These are phyloP conservation scores for Colaptes auratus DNA, from an alignment of 2,113 vertebrate species.

Conservation along the genomic window DNA sequence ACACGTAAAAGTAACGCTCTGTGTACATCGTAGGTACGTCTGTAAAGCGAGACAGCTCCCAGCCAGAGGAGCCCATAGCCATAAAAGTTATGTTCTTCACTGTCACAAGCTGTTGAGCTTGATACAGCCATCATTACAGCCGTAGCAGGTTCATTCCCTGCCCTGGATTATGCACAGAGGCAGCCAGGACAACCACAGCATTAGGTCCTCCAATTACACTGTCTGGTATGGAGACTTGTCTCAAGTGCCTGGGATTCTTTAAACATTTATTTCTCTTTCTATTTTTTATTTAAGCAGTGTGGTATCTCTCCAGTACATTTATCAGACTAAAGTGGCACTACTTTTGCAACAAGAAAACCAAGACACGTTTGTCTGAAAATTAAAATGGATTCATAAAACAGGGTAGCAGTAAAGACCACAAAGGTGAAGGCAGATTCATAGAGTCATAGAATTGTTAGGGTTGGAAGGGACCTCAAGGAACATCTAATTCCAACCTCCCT, in stretches of 20 bases:
- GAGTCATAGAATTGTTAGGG: no score
- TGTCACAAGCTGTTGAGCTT: background rate
- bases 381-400: background rate
- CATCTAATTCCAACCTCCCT: no score
- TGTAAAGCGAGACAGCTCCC: background rate
- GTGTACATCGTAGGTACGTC: rapidly evolving
- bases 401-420: background rate
- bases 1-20: rapidly evolving
- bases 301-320: background rate
- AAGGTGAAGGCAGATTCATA: background rate
- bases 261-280: background rate
- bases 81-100: background rate
- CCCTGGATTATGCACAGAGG: background rate
- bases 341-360: background rate
- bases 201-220: background rate
- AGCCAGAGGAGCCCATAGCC: background rate
- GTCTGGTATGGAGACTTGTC: background rate
- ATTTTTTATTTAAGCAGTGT: background rate
- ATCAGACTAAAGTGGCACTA: background rate
- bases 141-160: background rate
- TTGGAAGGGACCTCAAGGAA: no score
- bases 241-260: background rate
- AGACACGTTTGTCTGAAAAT: background rate
- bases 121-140: background rate
- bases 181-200: background rate